A percentile compares a stretch with the other conserved stretches of the same genome.
Evolutionary conservation across 2,797 vertebrate species (phyloP).

Genomic region (Streptopelia turtur): DNA sequence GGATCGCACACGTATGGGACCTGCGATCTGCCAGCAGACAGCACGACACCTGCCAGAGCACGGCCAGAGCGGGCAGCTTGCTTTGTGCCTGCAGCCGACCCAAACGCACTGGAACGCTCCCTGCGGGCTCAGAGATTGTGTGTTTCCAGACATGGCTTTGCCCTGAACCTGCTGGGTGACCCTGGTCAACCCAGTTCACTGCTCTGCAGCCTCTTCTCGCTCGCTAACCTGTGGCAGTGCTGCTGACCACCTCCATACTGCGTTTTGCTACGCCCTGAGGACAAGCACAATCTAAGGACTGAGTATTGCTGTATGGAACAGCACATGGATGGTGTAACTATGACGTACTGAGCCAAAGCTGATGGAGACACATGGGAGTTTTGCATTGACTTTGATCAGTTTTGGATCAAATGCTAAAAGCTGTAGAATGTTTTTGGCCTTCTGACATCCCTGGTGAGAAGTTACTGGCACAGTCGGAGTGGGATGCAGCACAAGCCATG

Average conservation of each 20-base stretch:
- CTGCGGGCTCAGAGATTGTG: not conserved
- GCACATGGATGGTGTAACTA: not conserved
- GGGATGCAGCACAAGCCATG: not conserved
- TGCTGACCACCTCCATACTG: not conserved
- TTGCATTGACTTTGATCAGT: not conserved
- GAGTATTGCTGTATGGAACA: not conserved
- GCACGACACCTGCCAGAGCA: not conserved
- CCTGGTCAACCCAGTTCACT: not conserved
- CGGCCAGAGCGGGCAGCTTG: not conserved
- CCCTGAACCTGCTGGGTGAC: not conserved
- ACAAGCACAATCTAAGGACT: not conserved
- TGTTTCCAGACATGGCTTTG: not conserved
- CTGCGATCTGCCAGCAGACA: not conserved
- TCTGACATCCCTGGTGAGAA: not conserved
- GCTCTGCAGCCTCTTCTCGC: not conserved
- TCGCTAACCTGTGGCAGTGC: rapidly evolving
- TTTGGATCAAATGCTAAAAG: not conserved
- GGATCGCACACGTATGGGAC: not conserved
- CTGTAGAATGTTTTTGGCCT: not conserved
- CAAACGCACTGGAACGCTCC: not conserved
- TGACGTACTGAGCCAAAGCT: not conserved
- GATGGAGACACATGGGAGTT: not conserved
- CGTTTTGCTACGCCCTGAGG: not conserved
- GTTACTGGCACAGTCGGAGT: not conserved
- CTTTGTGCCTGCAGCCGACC: not conserved